phyloP scores from a whole-genome alignment of 2,888 invertebrate genomes.

The Petrolisthes cinctipes region DNA sequence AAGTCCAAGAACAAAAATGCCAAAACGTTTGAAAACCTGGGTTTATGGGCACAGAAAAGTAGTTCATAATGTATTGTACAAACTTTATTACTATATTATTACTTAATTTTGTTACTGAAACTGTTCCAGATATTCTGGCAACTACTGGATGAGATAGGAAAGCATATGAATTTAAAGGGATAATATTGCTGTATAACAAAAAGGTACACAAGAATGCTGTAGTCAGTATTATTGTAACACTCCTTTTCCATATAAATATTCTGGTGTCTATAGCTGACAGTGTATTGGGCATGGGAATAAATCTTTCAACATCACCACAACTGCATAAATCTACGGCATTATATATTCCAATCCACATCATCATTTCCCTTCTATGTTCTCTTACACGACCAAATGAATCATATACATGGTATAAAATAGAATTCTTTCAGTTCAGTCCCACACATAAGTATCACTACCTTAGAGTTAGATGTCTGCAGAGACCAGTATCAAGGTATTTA shows the following conservation, averaged over 20 bases:
- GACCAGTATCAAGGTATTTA: too few species aligned
- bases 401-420: slow-evolving; percentile 17
- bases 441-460: background rate
- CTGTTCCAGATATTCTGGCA: background rate
- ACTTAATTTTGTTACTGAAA: background rate
- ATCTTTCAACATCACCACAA: background rate
- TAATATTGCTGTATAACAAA: slow-evolving; percentile 11
- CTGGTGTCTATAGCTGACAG: slow-evolving; percentile 11
- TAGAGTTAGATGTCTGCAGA: too few species aligned
- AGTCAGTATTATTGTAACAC: background rate
- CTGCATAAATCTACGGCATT: too few species aligned
- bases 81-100: background rate
- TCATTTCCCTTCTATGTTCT: slow-evolving; percentile 9
- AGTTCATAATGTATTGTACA: background rate
- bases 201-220: background rate
- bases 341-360: slow-evolving; percentile 3
- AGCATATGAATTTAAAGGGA: slow-evolving; percentile 18
- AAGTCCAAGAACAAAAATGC: too few species aligned
- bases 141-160: slow-evolving; percentile 19
- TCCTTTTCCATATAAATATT: background rate
- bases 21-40: too few species aligned
- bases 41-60: background rate
- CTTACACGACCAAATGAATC: background rate
- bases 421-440: slow-evolving; percentile 5
- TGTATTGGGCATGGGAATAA: background rate